phyloP scores from a whole-genome alignment of 2,113 vertebrate species.

The Alethe castanea region DNA sequence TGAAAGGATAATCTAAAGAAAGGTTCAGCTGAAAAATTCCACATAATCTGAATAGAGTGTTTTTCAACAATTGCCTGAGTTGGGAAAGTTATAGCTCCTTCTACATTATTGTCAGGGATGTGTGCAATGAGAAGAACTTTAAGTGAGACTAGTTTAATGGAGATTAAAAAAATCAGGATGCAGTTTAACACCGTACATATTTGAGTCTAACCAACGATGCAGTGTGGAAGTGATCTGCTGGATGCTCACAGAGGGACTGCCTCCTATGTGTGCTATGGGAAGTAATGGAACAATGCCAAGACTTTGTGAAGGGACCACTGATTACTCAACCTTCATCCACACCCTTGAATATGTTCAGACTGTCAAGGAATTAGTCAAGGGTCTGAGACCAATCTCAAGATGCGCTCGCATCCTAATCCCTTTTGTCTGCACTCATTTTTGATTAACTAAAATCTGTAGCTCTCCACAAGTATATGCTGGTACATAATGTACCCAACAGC shows the following conservation, averaged over 20 bases:
- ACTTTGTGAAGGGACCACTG: not conserved
- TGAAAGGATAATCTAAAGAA: not conserved
- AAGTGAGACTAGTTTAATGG: not conserved
- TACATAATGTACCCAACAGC: rapidly evolving
- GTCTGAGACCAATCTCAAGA: not conserved
- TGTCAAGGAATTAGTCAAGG: not conserved
- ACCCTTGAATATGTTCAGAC: not conserved
- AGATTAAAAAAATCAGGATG: not conserved
- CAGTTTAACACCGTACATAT: not conserved
- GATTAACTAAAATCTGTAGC: not conserved
- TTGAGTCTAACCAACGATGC: not conserved
- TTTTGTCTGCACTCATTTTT: not conserved
- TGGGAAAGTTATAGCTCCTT: not conserved
- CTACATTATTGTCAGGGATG: not conserved
- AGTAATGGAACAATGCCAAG: not conserved
- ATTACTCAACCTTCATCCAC: not conserved
- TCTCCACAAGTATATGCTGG: not conserved
- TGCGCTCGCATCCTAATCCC: not conserved
- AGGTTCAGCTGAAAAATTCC: not conserved
- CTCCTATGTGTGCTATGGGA: not conserved
- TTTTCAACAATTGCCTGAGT: not conserved
- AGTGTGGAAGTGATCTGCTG: not conserved
- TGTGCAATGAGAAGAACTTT: not conserved
- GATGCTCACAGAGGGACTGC: not conserved
- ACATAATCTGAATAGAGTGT: not conserved